Base-by-base conservation (phyloP, 2,113 vertebrate species). In the Ploceus nigricollis region DNA sequence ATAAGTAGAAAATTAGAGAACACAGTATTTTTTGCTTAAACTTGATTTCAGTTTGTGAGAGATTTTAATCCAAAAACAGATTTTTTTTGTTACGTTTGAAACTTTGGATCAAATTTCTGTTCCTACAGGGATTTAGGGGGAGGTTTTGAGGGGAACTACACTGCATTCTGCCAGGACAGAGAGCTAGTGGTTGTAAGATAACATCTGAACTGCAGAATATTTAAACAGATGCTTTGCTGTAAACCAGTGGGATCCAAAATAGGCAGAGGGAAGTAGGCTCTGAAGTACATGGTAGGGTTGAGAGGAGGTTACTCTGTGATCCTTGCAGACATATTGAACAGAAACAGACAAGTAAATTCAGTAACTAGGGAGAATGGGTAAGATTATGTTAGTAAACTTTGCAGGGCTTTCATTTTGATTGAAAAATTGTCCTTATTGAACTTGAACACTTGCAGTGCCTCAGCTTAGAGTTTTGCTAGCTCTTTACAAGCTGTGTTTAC, bases 21-120 rank as follows among this genome's bases (percentile, higher is more conserved):
- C 14, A 22, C 3, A 6, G 14, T 73, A 13, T 48, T 75, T 87
- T 96, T 82, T 63, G 33, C 9, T 91, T 76, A 5, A 86, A 61
- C 18, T 65, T 72, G 27, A 56, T 87, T 77, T 79, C 48, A 48
- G 8, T 64, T 76, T 92, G 33, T 68, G 77, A 81, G 27, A 47
- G 17, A 23, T 19, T 75, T 83, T 82, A 79, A 86, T 77, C 24
- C 23, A 71, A 64, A 89, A 82, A 57, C 37, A 24, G 1, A 48
- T 87, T 93, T 89, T 31, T 31, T 58, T 60, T 70, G 15, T 25
- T 64, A 27, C 24, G 40, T 79, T 89, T 86, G 90, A 94, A 91
- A 71, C 40, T 54, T 81, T 80, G 56, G 33, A 51, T 86, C 11
- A n/a, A 40, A 64, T 87, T 94, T 91, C 48, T 82, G 18, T 48